A percentile compares a stretch with the other conserved stretches of the same genome.
Conservation (phyloP, 2,797 vertebrate species). For the Scolopax rusticola region DNA sequence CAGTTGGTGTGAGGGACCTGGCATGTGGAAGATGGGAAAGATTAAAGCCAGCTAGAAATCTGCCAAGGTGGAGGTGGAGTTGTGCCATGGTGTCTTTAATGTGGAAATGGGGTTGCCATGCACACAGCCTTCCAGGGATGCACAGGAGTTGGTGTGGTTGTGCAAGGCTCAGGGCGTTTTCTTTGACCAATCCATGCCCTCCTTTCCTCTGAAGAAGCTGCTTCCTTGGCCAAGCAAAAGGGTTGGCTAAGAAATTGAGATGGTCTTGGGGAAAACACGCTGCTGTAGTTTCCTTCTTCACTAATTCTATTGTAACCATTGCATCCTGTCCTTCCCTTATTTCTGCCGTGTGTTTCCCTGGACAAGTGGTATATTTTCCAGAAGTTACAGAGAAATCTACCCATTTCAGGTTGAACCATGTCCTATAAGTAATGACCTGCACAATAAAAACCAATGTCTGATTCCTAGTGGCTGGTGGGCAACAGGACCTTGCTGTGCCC, state of each 20-base stretch:
- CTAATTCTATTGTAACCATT: not conserved
- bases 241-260: too few species aligned
- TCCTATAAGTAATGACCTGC: not conserved
- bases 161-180: not conserved
- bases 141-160: not conserved
- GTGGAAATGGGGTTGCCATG: slow-evolving; percentile 3
- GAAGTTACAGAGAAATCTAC: not conserved
- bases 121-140: not conserved
- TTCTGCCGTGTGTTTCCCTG: not conserved
- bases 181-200: not conserved
- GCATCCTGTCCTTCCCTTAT: not conserved
- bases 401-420: not conserved
- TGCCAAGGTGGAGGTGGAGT: slow-evolving; percentile 55
- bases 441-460: not conserved
- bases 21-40: not conserved
- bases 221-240: not conserved
- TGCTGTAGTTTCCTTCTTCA: not conserved
- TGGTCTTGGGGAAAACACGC: not conserved
- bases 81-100: slow-evolving; percentile 17
- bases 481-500: not conserved
- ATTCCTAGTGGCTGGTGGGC: not conserved
- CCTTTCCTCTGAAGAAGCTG: not conserved
- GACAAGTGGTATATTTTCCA: not conserved
- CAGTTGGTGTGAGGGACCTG: slow-evolving; percentile 22
- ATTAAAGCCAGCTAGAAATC: slow-evolving; percentile 33